Percentiles rank a stretch among this genome's conserved stretches.
Conservation (phyloP, 2,888 invertebrate genomes). For the Leptura quadrifasciata region DNA sequence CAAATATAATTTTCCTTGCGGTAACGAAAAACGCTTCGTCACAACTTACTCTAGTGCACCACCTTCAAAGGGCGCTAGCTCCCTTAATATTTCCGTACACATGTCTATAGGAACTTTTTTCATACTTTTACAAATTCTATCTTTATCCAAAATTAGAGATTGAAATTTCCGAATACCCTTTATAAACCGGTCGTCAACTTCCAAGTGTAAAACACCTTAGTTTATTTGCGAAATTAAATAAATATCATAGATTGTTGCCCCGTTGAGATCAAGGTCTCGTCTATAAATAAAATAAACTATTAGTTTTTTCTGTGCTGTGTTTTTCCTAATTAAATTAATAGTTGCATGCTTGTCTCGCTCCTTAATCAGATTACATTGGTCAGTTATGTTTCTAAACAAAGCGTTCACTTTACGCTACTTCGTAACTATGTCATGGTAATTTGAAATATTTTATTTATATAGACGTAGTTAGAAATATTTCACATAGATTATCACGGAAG, state of each 20-base stretch:
- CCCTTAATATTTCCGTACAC: too few species aligned
- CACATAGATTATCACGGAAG: background rate
- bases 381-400: constrained; percentile 6
- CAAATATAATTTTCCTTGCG: too few species aligned
- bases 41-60: too few species aligned
- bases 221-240: background rate
- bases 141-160: too few species aligned
- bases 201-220: background rate
- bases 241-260: background rate
- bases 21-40: too few species aligned
- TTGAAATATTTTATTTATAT: constrained; percentile 15
- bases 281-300: constrained; percentile 13
- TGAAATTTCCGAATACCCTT: too few species aligned
- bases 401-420: background rate
- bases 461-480: constrained; percentile 5
- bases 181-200: background rate
- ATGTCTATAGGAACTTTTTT: too few species aligned
- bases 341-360: background rate
- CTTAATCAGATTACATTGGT: background rate
- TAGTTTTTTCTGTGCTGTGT: background rate
- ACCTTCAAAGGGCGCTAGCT: too few species aligned
- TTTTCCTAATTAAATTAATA: constrained; percentile 30
- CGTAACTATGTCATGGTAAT: constrained; percentile 39
- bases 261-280: background rate
- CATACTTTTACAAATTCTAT: too few species aligned